A percentile compares a stretch with the other conserved stretches of the same genome.
Evolutionary conservation across 1,140 invertebrate genomes (phyloP).

Genomic region (Trachymyrmex septentrionalis): DNA sequence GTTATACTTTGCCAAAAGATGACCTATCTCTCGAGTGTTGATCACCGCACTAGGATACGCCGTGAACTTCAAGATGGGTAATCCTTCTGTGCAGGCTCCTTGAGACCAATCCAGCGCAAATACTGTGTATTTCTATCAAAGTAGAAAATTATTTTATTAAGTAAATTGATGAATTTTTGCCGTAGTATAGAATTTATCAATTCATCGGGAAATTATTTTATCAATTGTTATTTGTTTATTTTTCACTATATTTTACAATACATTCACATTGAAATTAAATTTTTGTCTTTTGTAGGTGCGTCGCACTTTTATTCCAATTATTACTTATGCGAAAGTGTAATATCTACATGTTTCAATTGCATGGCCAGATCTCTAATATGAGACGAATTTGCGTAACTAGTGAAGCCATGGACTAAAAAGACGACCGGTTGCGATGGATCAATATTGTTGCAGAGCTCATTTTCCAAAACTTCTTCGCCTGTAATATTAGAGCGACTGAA

Average conservation of each 20-base stretch:
- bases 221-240: background rate
- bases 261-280: background rate
- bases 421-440: background rate
- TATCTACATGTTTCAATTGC: background rate
- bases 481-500: constrained; percentile 3
- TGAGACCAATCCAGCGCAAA: constrained; percentile 47
- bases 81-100: constrained; percentile 19
- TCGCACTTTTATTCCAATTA: background rate
- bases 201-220: background rate
- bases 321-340: background rate
- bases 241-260: background rate
- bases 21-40: constrained; percentile 32
- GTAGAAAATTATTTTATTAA: background rate
- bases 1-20: constrained; percentile 46
- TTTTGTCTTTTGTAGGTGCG: background rate
- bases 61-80: background rate
- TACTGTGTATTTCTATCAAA: constrained; percentile 40
- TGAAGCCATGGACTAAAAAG: constrained; percentile 55
- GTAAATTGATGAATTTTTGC: too few relatives aligned
- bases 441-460: background rate
- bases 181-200: background rate
- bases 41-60: constrained; percentile 3
- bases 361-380: background rate
- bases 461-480: background rate
- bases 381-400: constrained; percentile 13